Base-by-base conservation (phyloP, 2,888 invertebrate genomes). In the Gnatocerus cornutus region DNA sequence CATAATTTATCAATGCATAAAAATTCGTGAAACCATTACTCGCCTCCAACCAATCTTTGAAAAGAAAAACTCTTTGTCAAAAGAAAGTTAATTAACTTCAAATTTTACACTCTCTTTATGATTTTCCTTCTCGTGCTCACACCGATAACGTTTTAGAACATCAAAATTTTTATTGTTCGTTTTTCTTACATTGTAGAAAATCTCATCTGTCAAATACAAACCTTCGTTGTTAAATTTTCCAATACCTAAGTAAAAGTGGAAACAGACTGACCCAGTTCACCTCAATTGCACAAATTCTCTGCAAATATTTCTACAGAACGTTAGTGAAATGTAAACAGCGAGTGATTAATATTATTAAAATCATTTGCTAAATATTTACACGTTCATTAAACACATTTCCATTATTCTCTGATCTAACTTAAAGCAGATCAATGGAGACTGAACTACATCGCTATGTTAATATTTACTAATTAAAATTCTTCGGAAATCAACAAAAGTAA, bases 251-350 rank as follows among this genome's bases (percentile, higher is more conserved):
- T 50, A 6, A 50, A 29, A 50, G 29, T 30, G n/a, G n/a, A 50
- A 50, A 50, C 50, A 48, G 13, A 53, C 12, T 53, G 53, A 50
- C 50, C 50, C 12, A 29, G n/a, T n/a, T n/a, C n/a, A n/a, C n/a
- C n/a, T n/a, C n/a, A 37, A n/a, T 37, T 41, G 41, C 12, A 41
- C 33, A 41, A 41, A 41, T 13, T 12, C 6, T 41, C 12, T 12
- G 41, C 41, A 41, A 41, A 41, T 16, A 46, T 46, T 46, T 21
- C 27, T 12, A 9, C 3, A 21, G 9, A 46, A 46, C 21, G 16
- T 16, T 21, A 16, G 16, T 8, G 21, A 46, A 46, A 27, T 16
- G 12, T 29, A 50, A 50, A 50, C 50, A 50, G 9, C 12, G 16
- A 50, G 9, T 10, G 16, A 50, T 50, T 50, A 50, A 50, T 50